Percentiles rank a stretch among this genome's conserved stretches.
These are phyloP conservation scores for Miltochrista miniata DNA, from an alignment of 2,888 invertebrate species.

Conservation along the genomic window DNA sequence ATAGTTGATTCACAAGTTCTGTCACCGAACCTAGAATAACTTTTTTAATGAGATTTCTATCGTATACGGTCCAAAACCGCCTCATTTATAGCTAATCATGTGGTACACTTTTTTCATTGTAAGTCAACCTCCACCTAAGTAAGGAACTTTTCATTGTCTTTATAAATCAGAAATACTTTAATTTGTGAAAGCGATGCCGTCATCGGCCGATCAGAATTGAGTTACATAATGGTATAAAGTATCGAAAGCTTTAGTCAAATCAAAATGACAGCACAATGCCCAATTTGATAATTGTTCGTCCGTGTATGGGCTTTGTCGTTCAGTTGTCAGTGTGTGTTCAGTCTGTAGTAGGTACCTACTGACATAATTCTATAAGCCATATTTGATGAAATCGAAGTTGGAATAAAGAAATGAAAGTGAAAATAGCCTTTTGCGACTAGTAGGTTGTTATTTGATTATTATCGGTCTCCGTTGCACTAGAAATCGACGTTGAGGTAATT, in stretches of 20 bases:
- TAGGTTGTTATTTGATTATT: slow-evolving; percentile 4
- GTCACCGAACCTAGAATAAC: no score
- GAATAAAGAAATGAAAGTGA: slow-evolving; percentile 14
- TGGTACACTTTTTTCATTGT: no score
- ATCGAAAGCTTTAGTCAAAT: slow-evolving; percentile 36
- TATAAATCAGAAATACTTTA: slow-evolving; percentile 3
- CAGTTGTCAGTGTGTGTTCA: no score
- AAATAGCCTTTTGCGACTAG: slow-evolving; percentile 5
- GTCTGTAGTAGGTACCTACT: no score
- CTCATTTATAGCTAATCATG: no score
- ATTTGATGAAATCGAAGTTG: slow-evolving; percentile 20
- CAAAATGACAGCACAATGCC: slow-evolving; percentile 40
- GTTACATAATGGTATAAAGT: slow-evolving; percentile 24
- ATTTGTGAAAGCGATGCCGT: slow-evolving; percentile 28
- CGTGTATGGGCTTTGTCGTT: slow-evolving; percentile 22
- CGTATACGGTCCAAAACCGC: no score
- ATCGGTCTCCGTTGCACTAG: neutral
- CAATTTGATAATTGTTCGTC: slow-evolving; percentile 24
- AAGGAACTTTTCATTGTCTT: slow-evolving; percentile 10
- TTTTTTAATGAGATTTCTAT: no score
- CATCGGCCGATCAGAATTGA: slow-evolving; percentile 11
- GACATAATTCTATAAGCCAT: slow-evolving; percentile 13
- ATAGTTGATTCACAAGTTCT: no score
- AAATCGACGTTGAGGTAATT: slow-evolving; percentile 2
- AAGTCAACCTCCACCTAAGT: slow-evolving; percentile 7